Conservation (phyloP, 1,140 invertebrate genomes). For the Drosophila ohnishii region DNA sequence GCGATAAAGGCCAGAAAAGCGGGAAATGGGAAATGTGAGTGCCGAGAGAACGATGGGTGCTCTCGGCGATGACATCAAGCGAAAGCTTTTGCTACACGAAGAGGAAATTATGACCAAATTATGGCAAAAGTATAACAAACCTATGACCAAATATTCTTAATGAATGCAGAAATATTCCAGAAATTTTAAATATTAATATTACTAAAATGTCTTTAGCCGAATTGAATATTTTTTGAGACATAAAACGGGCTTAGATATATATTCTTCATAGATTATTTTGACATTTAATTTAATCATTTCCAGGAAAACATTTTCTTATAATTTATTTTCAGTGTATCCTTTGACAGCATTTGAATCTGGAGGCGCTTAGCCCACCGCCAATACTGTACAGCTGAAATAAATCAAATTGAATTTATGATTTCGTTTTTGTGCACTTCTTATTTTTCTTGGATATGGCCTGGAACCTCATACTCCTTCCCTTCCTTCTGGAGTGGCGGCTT, state of each 20-base stretch:
- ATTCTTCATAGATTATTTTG: neutral
- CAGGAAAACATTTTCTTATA: neutral
- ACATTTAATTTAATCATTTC: neutral
- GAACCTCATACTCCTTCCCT: neutral
- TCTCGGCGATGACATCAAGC: conserved; percentile 24
- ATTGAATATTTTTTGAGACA: too few species aligned
- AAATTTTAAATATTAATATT: neutral
- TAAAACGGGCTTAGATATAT: neutral
- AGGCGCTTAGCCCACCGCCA: conserved; percentile 45
- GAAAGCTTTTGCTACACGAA: conserved; percentile 53
- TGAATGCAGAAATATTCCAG: neutral
- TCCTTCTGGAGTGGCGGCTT: conserved; percentile 1
- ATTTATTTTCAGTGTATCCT: neutral
- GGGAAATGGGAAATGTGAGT: conserved; percentile 25
- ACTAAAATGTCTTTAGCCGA: neutral
- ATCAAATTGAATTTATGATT: conserved; percentile 81
- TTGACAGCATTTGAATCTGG: conserved; percentile 36
- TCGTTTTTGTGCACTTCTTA: conserved; percentile 44
- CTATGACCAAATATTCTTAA: neutral
- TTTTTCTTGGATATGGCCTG: conserved; percentile 15
- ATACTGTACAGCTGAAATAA: conserved; percentile 66
- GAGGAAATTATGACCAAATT: neutral
- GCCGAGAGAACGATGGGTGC: conserved; percentile 18
- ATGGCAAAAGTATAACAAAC: neutral
- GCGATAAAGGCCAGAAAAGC: conserved; percentile 15